Evolutionary conservation across 1,140 invertebrate species (phyloP), one percentile per base, ranked within the genome.

Genomic region (Diprion similis): DNA sequence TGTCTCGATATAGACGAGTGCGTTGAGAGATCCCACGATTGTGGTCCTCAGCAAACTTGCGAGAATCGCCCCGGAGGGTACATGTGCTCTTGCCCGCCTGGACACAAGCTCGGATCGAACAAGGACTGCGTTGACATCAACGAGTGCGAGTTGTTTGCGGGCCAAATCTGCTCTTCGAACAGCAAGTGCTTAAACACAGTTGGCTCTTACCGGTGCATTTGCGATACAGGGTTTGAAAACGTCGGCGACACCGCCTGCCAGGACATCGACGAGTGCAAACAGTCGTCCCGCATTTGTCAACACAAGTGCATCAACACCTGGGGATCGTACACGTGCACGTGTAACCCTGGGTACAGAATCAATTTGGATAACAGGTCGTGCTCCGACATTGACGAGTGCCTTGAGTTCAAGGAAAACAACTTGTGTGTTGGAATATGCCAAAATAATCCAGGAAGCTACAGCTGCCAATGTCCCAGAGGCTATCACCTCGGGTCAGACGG

Each of bases 381-480:
- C 84, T 88, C 89, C 76, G 97, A 98, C 83, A 90, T 98, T 46
- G 93, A 99, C 84, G 97, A 99, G 84, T 99, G 97, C 82, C 89
- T 90, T 71, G 90, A 93, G 76, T 92, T 92, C 46, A 92, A 92
- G 77, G 90, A 91, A 7, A 89, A 92, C 70, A 91, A 92, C 70
- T 83, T 96, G 1, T 98, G 96, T 81, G 90, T 94, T 72, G 96
- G 97, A 0, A 89, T 91, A n/a, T 98, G 97, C 84, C 89, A 94
- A 9, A 99, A 99, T 83, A 92, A 92, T 1, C 92, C 93, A 0
- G 98, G 98, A 7, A 95, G 94, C 64, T 99, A 95, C 84, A 88
- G 89, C 66, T 99, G 97, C 85, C 87, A 89, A 11, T 99, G 97
- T 88, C 97, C 97, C 0, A 85, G 91, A 4, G 97, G 97, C 0